Conservation (phyloP, 2,888 invertebrate species). For the Crepidodera aurea region DNA sequence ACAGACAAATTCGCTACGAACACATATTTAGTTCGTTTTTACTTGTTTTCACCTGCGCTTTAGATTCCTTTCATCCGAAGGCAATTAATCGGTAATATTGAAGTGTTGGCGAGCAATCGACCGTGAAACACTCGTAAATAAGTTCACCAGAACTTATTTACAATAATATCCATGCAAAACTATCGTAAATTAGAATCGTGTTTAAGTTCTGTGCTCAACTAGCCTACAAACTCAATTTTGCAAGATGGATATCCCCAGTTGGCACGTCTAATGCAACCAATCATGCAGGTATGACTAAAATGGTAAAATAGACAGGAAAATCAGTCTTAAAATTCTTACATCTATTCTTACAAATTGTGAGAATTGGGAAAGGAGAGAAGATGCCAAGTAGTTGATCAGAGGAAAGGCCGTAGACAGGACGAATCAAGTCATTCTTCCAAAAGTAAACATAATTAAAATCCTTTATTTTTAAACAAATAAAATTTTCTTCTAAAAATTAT, state of each 20-base stretch:
- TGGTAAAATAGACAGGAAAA: too few relatives aligned
- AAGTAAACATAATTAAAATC: too few relatives aligned
- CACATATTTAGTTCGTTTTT: slow-evolving; percentile 1
- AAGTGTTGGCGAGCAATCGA: slow-evolving; percentile 35
- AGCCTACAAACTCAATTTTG: slow-evolving; percentile 39
- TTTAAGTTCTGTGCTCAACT: slow-evolving; percentile 36
- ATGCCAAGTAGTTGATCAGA: too few relatives aligned
- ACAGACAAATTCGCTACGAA: background rate
- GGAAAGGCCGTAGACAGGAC: too few relatives aligned
- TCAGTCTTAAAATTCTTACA: too few relatives aligned
- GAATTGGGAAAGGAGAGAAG: too few relatives aligned
- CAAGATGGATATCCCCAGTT: slow-evolving; percentile 31
- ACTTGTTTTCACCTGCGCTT: slow-evolving; percentile 5
- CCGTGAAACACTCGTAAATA: slow-evolving; percentile 37
- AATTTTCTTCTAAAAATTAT: too few relatives aligned
- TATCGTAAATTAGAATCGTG: slow-evolving; percentile 42
- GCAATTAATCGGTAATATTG: slow-evolving; percentile 30
- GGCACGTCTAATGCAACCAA: slow-evolving; percentile 29
- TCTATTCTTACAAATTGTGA: too few relatives aligned
- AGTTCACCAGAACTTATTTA: slow-evolving; percentile 36
- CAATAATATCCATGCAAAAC: slow-evolving; percentile 38
- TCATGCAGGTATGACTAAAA: slow-evolving; percentile 11
- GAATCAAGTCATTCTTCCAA: too few relatives aligned
- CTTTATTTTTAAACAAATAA: too few relatives aligned
- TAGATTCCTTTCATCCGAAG: background rate